Base-by-base conservation (phyloP, 2,888 invertebrate genomes). In the Carpatolechia fugitivella region DNA sequence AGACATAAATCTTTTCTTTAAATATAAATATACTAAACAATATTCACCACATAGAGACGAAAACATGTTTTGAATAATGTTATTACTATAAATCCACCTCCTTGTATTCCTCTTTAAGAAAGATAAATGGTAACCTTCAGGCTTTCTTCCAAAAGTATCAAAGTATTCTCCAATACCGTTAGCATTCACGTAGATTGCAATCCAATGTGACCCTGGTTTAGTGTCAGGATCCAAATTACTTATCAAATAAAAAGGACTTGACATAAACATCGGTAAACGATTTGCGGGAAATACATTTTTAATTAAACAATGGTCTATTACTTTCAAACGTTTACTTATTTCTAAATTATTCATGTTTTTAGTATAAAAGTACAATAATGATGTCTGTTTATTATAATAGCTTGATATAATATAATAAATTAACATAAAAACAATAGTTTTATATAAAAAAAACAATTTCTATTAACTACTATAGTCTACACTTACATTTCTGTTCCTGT, bases 121-220 rank as follows among this genome's bases (percentile, higher is more conserved):
- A n/a, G n/a, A n/a, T n/a, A n/a, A n/a, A n/a, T n/a, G n/a, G n/a
- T n/a, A n/a, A n/a, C n/a, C n/a, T n/a, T n/a, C n/a, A n/a, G n/a
- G n/a, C n/a, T n/a, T n/a, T n/a, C n/a, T n/a, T n/a, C n/a, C n/a
- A n/a, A n/a, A n/a, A n/a, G n/a, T n/a, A n/a, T n/a, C n/a, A n/a
- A n/a, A n/a, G 50, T 62, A 66, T 59, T 63, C 52, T 7, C 60
- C 61, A 38, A 62, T 31, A 41, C 57, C 55, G 29, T 61, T 53
- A n/a, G 14, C 1, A 31, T 2, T 44, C 54, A 59, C 58, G 53
- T 57, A 44, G 18, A 59, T 56, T 33, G 62, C 67, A 50, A 67
- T 41, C 67, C 65, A 67, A 30, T 63, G 64, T 35, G 64, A 64
- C 6, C 62, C 62, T 30, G 64, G 63, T 20, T 60, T 56, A 30